A percentile compares a stretch with the other conserved stretches of the same genome.
These are phyloP conservation scores for Conistra vaccinii DNA, from an alignment of 2,888 invertebrate genomes.

Conservation along the genomic window DNA sequence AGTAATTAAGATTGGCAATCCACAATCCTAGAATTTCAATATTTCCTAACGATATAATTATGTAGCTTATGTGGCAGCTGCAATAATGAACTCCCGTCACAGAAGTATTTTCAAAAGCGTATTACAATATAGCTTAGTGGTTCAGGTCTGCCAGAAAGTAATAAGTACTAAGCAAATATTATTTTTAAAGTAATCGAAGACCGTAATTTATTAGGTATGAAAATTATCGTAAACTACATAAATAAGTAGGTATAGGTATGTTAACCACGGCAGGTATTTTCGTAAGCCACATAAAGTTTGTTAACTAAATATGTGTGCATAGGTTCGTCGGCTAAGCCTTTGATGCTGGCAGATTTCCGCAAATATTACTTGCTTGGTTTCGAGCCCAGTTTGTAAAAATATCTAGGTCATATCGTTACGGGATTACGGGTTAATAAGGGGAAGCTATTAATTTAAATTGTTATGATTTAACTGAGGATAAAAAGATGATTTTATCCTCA, in stretches of 20 bases:
- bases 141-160: background rate
- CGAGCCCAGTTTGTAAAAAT: slow-evolving; percentile 25
- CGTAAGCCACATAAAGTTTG: slow-evolving; percentile 37
- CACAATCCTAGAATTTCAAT: slow-evolving; percentile 6
- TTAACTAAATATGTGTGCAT: slow-evolving; percentile 40
- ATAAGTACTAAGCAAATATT: slow-evolving; percentile 18
- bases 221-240: slow-evolving; percentile 16
- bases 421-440: background rate
- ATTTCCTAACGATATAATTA: slow-evolving; percentile 2
- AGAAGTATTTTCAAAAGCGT: background rate
- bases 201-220: slow-evolving; percentile 8
- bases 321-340: slow-evolving; percentile 36
- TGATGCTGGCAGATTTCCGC: slow-evolving; percentile 42
- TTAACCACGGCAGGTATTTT: slow-evolving; percentile 25
- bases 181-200: slow-evolving; percentile 24
- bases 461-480: background rate
- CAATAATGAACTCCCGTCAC: background rate
- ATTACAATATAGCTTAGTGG: background rate
- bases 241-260: slow-evolving; percentile 14
- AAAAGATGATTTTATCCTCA: background rate
- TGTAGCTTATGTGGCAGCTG: background rate
- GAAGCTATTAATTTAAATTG: slow-evolving; percentile 9
- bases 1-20: slow-evolving; percentile 4
- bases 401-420: slow-evolving; percentile 20
- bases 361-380: slow-evolving; percentile 49